These are phyloP conservation scores for Hydropsyche betteni DNA, from an alignment of 2,888 invertebrate genomes.

Conservation along the genomic window DNA sequence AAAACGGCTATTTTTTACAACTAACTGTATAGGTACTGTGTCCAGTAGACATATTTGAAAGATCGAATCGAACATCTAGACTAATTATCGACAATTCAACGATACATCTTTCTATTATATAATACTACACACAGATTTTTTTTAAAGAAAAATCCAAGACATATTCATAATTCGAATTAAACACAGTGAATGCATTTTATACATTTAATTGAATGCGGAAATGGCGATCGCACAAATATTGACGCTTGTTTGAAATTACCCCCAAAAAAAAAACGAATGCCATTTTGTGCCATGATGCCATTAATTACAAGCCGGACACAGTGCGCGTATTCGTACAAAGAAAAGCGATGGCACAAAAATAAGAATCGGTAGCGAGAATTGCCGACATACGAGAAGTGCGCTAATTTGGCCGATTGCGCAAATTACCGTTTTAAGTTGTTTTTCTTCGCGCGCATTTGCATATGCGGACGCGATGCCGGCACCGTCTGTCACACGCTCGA, in stretches of 20 bases:
- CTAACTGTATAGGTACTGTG: background rate
- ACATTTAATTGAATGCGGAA: background rate
- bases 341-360: background rate
- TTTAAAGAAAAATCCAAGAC: no score
- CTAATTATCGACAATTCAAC: no score
- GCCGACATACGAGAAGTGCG: conserved; percentile 1
- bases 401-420: conserved; percentile 17
- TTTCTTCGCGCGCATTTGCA: background rate
- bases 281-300: background rate
- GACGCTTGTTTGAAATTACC: background rate
- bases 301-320: background rate
- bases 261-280: background rate
- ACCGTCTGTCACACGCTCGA: conserved; percentile 25
- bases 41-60: background rate
- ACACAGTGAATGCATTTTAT: conserved; percentile 4
- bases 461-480: conserved; percentile 1
- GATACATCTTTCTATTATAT: no score
- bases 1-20: background rate
- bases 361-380: background rate
- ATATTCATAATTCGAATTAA: background rate
- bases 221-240: conserved; percentile 9
- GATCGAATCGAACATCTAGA: background rate
- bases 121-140: no score
- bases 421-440: background rate
- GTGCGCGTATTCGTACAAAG: background rate